Base-by-base conservation (phyloP, 2,113 vertebrate species). In the Anser brachyrhynchus region DNA sequence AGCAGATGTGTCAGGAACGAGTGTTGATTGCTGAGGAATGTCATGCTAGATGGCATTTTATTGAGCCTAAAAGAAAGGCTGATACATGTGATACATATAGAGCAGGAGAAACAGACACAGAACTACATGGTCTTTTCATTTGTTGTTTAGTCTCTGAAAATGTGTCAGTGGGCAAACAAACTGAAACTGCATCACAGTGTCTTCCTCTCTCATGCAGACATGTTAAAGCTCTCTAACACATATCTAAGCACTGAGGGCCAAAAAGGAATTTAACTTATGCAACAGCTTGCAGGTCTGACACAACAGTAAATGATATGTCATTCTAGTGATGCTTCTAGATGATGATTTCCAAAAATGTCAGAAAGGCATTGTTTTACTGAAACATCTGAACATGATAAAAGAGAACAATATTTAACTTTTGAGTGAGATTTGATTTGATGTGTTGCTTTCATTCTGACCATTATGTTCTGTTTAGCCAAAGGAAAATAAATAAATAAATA, bases 231-330 rank as follows among this genome's bases (percentile, higher is more conserved):
- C 23, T 37, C 46, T 87, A 82, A 81, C 83, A 69, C 21, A 26
- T 75, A 75, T 81, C 70, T 81, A 81, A 87, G 83, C 90, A 92
- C 70, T 62, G n/a, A 82, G 43, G 57, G 55, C 39, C 51, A 88
- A 90, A 83, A 89, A n/a, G 41, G 11, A 54, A 22, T 90, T 57
- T 73, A 71, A 84, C 35, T 77, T 93, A 89, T 90, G 62, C 41
- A 93, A 64, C 64, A 90, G 74, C 41, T 91, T 91, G 65, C 57
- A 67, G 80, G 51, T 94, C 51, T 92, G 72, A 81, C 65, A 85
- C 23, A 84, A 84, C 19, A 88, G 39, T 46, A 93, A 95, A 80
- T 33, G 19, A 13, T 59, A 74, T 46, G n/a, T 81, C 74, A 79
- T 76, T 61, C 44, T 65, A 29, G 29, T 43, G 37, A 75, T 49